Base-by-base conservation (phyloP, 2,888 invertebrate species). In the Xestia rhomboidea region DNA sequence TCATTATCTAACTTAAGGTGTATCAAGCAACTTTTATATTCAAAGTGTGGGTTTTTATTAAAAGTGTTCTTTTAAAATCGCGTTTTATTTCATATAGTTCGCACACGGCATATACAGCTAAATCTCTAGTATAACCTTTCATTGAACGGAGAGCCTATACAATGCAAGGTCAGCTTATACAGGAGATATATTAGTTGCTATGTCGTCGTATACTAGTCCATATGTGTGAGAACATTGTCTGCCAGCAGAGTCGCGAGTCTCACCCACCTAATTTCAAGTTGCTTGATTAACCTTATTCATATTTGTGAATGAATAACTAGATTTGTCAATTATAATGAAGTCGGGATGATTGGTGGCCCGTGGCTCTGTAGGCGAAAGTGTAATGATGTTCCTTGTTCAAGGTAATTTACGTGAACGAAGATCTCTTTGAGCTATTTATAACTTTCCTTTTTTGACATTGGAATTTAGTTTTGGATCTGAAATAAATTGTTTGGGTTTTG, bases 231-330 rank as follows among this genome's bases (percentile, higher is more conserved):
- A 68, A 82, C 83, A 84, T 87, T 79, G 77, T 82, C 87, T 91
- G 92, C 91, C 92, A 93, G 92, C 95, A 95, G 95, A 96, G 96
- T 95, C 93, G 91, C 92, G 86, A 89, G 92, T 92, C 88, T 89
- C 93, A 90, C 95, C 95, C 95, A 96, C 94, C 49, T 72, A 73
- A 83, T 83, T 73, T 91, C 88, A 87, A 92, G 95, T 96, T 96
- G 96, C 96, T 96, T 96, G 96, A 95, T 96, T 93, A 91, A 92
- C 96, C 96, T 96, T 95, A 93, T 89, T 90, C 84, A 84, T 82
- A 80, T 86, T 79, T 80, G 67, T 88, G 83, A 88, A 90, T 91
- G 86, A 86, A 87, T 90, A 84, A 87, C 81, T 88, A 87, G 80
- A 88, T 86, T 84, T 87, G 81, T 88, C 84, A 83, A 83, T 88